A percentile compares a stretch with the other conserved stretches of the same genome.
These are phyloP conservation scores for Melanotaenia pygmaea DNA, from an alignment of 2,797 vertebrate species.

Conservation along the genomic window DNA sequence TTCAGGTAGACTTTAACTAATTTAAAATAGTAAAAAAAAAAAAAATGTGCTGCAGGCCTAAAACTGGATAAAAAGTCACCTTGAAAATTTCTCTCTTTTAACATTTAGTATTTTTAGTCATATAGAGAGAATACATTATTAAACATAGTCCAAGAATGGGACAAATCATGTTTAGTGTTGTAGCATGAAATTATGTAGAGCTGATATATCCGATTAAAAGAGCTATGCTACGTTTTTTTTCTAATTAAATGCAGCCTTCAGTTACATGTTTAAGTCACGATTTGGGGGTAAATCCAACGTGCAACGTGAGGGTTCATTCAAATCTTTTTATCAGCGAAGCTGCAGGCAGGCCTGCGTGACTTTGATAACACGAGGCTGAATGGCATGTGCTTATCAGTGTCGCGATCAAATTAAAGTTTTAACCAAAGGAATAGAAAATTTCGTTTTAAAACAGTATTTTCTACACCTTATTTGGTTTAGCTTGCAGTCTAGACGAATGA, in stretches of 20 bases:
- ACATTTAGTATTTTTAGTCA: background rate
- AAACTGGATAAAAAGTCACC: slow-evolving; percentile 61
- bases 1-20: slow-evolving; percentile 86
- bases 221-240: background rate
- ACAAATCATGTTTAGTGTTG: background rate
- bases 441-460: background rate
- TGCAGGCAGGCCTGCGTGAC: slow-evolving; percentile 57
- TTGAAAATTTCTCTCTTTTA: slow-evolving; percentile 44
- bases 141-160: background rate
- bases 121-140: background rate
- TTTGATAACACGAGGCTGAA: slow-evolving; percentile 58
- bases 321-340: slow-evolving; percentile 73
- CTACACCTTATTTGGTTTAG: background rate
- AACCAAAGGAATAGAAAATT: slow-evolving; percentile 12
- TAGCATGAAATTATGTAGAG: background rate
- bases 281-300: slow-evolving; percentile 1
- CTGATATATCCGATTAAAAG: background rate
- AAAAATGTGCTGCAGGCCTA: slow-evolving; percentile 33
- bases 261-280: background rate
- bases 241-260: slow-evolving; percentile 9
- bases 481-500: no score
- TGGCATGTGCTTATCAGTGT: slow-evolving; percentile 53
- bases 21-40: background rate
- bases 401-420: slow-evolving; percentile 41
- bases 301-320: slow-evolving; percentile 53